Evolutionary conservation across 2,888 invertebrate species (phyloP).

Genomic region (Odontothrips loti): DNA sequence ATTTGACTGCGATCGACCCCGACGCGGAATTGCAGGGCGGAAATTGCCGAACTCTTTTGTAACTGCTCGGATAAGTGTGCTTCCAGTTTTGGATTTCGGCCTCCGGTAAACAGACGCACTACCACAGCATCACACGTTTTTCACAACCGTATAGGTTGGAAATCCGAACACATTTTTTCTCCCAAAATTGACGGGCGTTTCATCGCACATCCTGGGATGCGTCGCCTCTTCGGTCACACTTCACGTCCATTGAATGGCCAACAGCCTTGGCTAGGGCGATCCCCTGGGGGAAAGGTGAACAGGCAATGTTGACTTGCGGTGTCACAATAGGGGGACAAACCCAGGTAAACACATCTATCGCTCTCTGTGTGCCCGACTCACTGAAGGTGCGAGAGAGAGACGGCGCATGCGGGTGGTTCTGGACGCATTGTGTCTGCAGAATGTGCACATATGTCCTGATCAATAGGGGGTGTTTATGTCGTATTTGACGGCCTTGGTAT

Average conservation of each 20-base stretch:
- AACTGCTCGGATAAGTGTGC: too few relatives aligned
- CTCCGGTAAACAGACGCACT: too few relatives aligned
- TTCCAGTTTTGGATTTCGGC: too few relatives aligned
- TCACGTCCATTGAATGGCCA: not conserved
- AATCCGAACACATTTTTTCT: too few relatives aligned
- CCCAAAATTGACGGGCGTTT: too few relatives aligned
- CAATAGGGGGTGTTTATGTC: not conserved
- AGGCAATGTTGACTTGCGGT: constrained; percentile 11
- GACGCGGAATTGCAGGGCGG: too few relatives aligned
- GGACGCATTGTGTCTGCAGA: too few relatives aligned
- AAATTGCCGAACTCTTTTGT: too few relatives aligned
- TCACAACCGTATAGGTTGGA: too few relatives aligned
- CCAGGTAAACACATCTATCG: constrained; percentile 10
- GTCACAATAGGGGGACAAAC: constrained; percentile 19
- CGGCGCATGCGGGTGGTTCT: not conserved
- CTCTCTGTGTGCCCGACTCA: not conserved
- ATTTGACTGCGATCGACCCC: too few relatives aligned
- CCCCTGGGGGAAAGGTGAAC: constrained; percentile 9
- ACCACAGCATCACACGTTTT: too few relatives aligned
- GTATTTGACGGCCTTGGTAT: not conserved
- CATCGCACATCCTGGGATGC: too few relatives aligned
- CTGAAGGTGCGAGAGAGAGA: not conserved
- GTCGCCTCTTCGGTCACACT: not conserved
- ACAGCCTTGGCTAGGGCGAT: not conserved
- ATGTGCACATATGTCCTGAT: not conserved